Evolutionary conservation across 2,113 vertebrate genomes (phyloP).

Genomic region (Beaufortia kweichowensis): DNA sequence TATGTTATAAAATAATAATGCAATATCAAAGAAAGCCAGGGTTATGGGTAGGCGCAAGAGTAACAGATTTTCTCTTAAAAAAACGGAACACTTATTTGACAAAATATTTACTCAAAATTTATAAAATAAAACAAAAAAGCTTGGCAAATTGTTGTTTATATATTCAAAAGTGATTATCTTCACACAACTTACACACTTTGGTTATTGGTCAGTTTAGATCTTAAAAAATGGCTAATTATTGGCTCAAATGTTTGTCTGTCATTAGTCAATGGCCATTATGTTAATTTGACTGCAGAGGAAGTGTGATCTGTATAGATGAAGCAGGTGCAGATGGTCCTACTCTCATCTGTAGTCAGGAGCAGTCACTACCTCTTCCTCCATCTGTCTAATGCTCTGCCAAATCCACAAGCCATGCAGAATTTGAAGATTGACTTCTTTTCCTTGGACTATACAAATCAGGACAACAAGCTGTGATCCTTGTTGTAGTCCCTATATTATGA

Average conservation of each 20-base stretch:
- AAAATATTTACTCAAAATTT: not conserved
- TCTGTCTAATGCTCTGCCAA: constrained; percentile 45
- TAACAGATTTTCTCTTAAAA: not conserved
- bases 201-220: not conserved
- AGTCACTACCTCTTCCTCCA: constrained; percentile 32
- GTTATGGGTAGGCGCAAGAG: no score
- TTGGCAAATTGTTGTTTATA: no score
- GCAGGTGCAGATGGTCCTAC: constrained; percentile 41
- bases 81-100: not conserved
- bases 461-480: not conserved
- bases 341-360: constrained; percentile 50
- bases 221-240: not conserved
- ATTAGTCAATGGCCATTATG: not conserved
- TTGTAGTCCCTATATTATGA: no score
- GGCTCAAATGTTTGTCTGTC: not conserved
- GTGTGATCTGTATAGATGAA: constrained; percentile 15
- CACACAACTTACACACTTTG: not conserved
- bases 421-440: constrained; percentile 4
- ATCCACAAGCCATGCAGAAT: constrained; percentile 26
- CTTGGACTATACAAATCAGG: not conserved
- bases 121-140: no score
- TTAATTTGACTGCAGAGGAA: constrained; percentile 2
- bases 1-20: not conserved
- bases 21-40: not conserved
- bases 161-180: no score